These are phyloP conservation scores for Blastobasis lacticolella DNA, from an alignment of 2,888 invertebrate species.

Conservation along the genomic window DNA sequence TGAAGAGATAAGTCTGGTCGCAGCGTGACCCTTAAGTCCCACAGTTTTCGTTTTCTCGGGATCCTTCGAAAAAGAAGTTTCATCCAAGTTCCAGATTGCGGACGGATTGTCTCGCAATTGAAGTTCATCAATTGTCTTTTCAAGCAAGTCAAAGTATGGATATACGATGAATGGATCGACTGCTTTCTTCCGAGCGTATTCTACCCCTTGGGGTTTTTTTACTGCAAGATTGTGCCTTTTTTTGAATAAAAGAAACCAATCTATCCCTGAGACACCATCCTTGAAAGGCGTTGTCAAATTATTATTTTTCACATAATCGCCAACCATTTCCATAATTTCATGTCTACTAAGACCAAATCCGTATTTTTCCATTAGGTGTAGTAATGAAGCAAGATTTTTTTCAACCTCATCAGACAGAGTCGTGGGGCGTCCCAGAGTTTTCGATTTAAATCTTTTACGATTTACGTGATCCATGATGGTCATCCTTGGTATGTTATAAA, in stretches of 20 bases:
- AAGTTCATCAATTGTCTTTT: slow-evolving; percentile 8
- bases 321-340: slow-evolving; percentile 9
- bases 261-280: slow-evolving; percentile 10
- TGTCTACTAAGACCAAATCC: slow-evolving; percentile 10
- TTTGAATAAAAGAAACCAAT: slow-evolving; percentile 12
- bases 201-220: slow-evolving; percentile 16
- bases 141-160: slow-evolving; percentile 11
- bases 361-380: slow-evolving; percentile 12
- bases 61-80: slow-evolving; percentile 17
- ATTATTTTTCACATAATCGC: slow-evolving; percentile 4
- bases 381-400: slow-evolving; percentile 6
- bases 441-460: slow-evolving; percentile 8
- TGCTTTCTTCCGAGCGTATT: slow-evolving; percentile 13
- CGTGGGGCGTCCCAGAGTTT: slow-evolving; percentile 9
- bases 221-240: slow-evolving; percentile 10
- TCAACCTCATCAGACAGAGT: slow-evolving; percentile 6
- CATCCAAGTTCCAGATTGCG: slow-evolving; percentile 17
- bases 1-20: slow-evolving; percentile 15
- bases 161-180: slow-evolving; percentile 11
- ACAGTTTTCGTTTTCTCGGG: slow-evolving; percentile 20
- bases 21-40: slow-evolving; percentile 15
- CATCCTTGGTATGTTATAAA: slow-evolving; percentile 9
- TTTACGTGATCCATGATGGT: slow-evolving; percentile 11
- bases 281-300: slow-evolving; percentile 6
- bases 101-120: slow-evolving; percentile 10